Evolutionary conservation across 2,113 vertebrate species (phyloP), one percentile per base, ranked within the genome.

Genomic region (Hippoglossus stenolepis): DNA sequence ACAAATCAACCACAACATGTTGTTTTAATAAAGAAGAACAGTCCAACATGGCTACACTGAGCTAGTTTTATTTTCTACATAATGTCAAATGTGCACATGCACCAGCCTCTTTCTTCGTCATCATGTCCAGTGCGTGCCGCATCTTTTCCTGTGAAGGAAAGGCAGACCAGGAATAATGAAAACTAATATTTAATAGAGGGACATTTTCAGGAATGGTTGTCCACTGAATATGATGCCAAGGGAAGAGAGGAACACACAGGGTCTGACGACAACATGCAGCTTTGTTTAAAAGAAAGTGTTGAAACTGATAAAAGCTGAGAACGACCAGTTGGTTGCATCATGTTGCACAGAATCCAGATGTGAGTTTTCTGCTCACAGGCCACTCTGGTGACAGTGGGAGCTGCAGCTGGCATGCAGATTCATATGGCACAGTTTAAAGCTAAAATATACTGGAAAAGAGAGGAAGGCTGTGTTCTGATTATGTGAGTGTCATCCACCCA

Each of bases 341-440:
- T 31, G 64, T 23, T 40, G 49, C 62, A 64, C 43, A 53, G n/a
- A 54, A 60, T 53, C 54, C 60, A 80, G 18, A 70, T 85, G 69
- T 69, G 43, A 23, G 35, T 66, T 65, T 61, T 59, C n/a, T 35
- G 64, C 24, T n/a, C 9, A 2, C 53, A 65, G 43, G 67, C 43
- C 18, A 20, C 63, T 68, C 18, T 65, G 75, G 24, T 35, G 20
- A 67, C 24, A 76, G 51, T 67, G n/a, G 15, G 54, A 51, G 56
- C 70, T 74, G 59, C 3, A 1, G 47, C 60, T 70, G 45, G 61
- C 61, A 73, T 75, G 67, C 75, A 79, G 12, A 54, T 62, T 77
- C 57, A 45, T 38, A 18, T 20, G 51, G 26, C 45, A 70, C 47
- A 8, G 65, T 67, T 71, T 4, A 60, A 64, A 0, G 14, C 18